Evolutionary conservation across 2,797 vertebrate species (phyloP).

Genomic region (Echeneis naucrates): DNA sequence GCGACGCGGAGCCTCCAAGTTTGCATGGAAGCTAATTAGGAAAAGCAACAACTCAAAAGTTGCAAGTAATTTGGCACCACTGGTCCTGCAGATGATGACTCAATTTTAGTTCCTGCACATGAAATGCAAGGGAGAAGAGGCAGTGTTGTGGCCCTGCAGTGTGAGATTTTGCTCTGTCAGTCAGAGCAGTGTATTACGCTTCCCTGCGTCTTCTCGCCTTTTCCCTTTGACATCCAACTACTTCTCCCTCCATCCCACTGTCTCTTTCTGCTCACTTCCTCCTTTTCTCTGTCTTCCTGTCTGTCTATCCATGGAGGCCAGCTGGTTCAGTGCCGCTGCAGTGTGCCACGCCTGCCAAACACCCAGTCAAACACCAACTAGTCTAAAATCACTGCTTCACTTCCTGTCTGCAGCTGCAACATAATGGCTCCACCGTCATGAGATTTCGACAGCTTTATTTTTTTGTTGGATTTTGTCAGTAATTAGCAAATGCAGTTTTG

Average conservation of each 20-base stretch:
- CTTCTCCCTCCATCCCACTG: constrained; percentile 13
- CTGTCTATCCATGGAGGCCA: constrained; percentile 47
- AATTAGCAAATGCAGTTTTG: too few species aligned
- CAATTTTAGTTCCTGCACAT: constrained; percentile 29
- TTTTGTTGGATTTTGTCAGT: too few species aligned
- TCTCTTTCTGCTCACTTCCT: constrained; percentile 10
- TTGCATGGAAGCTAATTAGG: constrained; percentile 62
- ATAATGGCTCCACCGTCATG: constrained; percentile 45
- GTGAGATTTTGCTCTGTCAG: constrained; percentile 1
- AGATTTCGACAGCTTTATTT: constrained; percentile 26
- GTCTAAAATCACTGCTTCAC: constrained; percentile 33
- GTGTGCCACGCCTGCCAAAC: constrained; percentile 66
- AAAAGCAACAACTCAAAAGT: constrained; percentile 56
- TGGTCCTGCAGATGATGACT: constrained; percentile 52
- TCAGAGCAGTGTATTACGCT: background rate
- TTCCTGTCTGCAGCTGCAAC: constrained; percentile 51
- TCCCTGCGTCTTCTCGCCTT: background rate
- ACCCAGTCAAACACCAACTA: constrained; percentile 40
- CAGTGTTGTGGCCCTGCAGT: constrained; percentile 1
- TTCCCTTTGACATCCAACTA: constrained; percentile 4
- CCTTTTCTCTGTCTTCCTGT: constrained; percentile 2
- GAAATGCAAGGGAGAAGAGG: constrained; percentile 7
- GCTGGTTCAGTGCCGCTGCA: constrained; percentile 67
- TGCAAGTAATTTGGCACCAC: constrained; percentile 44
- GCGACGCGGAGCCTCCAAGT: constrained; percentile 24